Percentiles rank a stretch among this genome's conserved stretches.
Evolutionary conservation across 2,113 vertebrate species (phyloP).

Genomic region (Patagioenas fasciata): DNA sequence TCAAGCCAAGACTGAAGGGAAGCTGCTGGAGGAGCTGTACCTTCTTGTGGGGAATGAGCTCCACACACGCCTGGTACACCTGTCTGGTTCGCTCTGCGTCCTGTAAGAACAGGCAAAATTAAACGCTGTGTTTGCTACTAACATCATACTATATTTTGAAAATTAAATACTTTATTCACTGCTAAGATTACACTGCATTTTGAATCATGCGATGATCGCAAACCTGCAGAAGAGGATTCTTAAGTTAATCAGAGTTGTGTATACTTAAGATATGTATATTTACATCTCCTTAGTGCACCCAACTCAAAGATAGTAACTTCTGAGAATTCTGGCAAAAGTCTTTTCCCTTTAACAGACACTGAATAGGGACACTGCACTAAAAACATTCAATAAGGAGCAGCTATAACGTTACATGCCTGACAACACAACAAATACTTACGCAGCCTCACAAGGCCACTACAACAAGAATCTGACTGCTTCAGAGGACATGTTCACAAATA

Average conservation of each 20-base stretch:
- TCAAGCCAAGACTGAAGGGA: not conserved
- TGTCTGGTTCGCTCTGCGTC: conserved; percentile 92
- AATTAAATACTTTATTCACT: not conserved
- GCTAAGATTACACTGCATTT: not conserved
- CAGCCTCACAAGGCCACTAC: not conserved
- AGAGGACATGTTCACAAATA: not conserved
- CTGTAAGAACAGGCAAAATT: conserved; percentile 60
- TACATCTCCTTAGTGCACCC: not conserved
- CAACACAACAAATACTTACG: not conserved
- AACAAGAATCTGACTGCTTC: not conserved
- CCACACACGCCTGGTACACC: conserved; percentile 93
- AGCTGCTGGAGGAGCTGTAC: conserved; percentile 64
- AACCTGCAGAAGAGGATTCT: not conserved
- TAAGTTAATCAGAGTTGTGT: not conserved
- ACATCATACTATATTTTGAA: not conserved
- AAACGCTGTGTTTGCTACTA: not conserved
- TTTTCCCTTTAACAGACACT: not conserved
- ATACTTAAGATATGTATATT: not conserved
- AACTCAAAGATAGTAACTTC: not conserved
- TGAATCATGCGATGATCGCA: fast-evolving
- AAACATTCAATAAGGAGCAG: not conserved
- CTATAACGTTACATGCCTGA: not conserved
- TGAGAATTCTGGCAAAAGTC: not conserved
- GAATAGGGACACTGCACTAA: not conserved
- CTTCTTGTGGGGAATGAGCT: conserved; percentile 98